These are phyloP conservation scores for Crepidodera aurea DNA, from an alignment of 2,888 invertebrate species.

Conservation along the genomic window DNA sequence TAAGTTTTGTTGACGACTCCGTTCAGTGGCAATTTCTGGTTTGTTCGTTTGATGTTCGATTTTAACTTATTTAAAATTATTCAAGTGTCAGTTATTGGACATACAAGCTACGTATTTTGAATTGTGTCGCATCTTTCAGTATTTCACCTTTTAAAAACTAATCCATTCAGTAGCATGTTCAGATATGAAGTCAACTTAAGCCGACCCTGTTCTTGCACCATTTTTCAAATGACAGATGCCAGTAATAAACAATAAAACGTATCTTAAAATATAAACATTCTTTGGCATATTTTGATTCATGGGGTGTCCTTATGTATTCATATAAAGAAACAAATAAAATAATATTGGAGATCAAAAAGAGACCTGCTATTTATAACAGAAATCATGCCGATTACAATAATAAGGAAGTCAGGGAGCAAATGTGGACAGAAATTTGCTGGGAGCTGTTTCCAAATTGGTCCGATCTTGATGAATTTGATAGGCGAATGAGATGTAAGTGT, in stretches of 20 bases:
- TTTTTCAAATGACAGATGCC: no score
- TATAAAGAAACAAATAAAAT: neutral
- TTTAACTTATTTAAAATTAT: no score
- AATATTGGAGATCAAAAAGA: conserved; percentile 3
- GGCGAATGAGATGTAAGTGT: conserved; percentile 2
- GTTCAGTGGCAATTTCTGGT: neutral
- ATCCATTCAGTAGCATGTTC: no score
- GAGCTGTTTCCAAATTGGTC: conserved; percentile 10
- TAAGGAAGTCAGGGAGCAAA: conserved; percentile 1
- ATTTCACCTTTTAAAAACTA: no score
- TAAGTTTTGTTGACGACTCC: neutral
- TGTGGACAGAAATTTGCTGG: conserved; percentile 16
- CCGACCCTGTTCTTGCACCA: no score
- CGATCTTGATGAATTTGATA: neutral
- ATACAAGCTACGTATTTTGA: no score
- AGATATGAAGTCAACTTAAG: no score
- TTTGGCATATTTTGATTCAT: no score
- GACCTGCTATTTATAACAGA: conserved; percentile 2
- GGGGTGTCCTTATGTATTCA: neutral
- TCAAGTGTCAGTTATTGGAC: no score
- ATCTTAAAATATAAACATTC: no score
- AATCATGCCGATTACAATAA: conserved; percentile 6
- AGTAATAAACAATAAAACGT: no score
- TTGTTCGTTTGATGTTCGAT: neutral
- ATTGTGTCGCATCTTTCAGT: no score